Percentiles rank a stretch among this genome's conserved stretches.
Conservation (phyloP, 1,140 invertebrate species). For the Drosophila ananassae region DNA sequence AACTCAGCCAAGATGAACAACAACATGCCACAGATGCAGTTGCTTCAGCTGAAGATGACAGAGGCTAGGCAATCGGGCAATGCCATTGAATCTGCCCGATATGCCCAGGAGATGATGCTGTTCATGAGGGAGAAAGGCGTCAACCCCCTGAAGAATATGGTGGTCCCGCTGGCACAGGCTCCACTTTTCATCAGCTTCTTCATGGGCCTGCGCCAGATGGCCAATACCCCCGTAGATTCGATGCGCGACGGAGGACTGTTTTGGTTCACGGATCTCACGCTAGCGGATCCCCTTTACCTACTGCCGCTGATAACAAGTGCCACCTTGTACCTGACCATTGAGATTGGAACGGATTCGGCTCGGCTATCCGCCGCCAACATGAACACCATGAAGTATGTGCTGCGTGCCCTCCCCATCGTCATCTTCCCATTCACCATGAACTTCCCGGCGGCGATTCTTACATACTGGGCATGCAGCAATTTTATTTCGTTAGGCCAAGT, state of each 20-base stretch:
- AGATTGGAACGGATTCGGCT: slow-evolving; percentile 92
- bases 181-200: slow-evolving; percentile 97
- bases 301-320: slow-evolving; percentile 93
- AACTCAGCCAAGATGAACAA: slow-evolving; percentile 92
- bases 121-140: slow-evolving; percentile 93
- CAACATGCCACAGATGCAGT: slow-evolving; percentile 91
- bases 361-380: slow-evolving; percentile 87
- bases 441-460: slow-evolving; percentile 94
- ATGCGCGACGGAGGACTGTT: slow-evolving; percentile 94
- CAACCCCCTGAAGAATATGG: slow-evolving; percentile 91
- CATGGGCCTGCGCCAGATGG: slow-evolving; percentile 92
- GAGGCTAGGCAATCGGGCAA: slow-evolving; percentile 93
- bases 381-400: slow-evolving; percentile 89
- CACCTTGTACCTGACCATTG: slow-evolving; percentile 92
- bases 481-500: slow-evolving; percentile 93
- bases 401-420: slow-evolving; percentile 91
- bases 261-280: slow-evolving; percentile 97
- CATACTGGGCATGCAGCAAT: slow-evolving; percentile 96
- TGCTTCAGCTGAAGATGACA: slow-evolving; percentile 91
- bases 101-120: slow-evolving; percentile 89
- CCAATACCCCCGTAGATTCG: slow-evolving; percentile 93
- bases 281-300: slow-evolving; percentile 94
- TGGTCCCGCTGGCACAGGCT: slow-evolving; percentile 93
- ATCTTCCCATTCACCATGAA: slow-evolving; percentile 94
- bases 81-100: slow-evolving; percentile 89